Conservation (phyloP, 1,140 invertebrate genomes). For the Chironomus striatipennis region DNA sequence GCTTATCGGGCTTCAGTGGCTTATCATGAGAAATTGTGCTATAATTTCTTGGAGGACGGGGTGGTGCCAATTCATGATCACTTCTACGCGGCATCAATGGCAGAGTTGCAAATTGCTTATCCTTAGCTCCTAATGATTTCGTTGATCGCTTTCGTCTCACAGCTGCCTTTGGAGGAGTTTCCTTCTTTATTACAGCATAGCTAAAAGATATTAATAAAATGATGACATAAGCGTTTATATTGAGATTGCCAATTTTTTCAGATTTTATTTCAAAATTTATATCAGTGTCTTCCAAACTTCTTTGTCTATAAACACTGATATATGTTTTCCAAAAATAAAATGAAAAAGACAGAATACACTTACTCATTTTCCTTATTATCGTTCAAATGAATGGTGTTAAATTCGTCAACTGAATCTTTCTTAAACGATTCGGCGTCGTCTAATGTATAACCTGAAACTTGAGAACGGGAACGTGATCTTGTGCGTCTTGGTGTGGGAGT, state of each 20-base stretch:
- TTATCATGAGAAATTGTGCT: conserved; percentile 54
- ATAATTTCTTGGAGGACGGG: conserved; percentile 53
- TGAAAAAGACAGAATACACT: conserved; percentile 29
- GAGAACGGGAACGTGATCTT: conserved; percentile 37
- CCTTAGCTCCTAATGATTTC: conserved; percentile 36
- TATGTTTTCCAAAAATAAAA: too few relatives aligned
- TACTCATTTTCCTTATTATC: conserved; percentile 43
- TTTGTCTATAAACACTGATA: neutral
- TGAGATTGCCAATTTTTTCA: neutral
- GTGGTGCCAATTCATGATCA: conserved; percentile 33
- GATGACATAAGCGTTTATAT: conserved; percentile 27
- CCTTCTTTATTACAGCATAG: conserved; percentile 41
- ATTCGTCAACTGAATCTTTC: conserved; percentile 37
- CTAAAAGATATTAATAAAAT: conserved; percentile 34
- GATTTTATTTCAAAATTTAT: neutral
- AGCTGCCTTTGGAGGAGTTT: conserved; percentile 46
- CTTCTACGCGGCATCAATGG: conserved; percentile 34
- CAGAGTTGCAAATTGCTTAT: conserved; percentile 43
- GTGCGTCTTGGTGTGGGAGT: conserved; percentile 39
- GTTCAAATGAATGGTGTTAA: conserved; percentile 34
- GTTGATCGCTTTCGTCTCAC: conserved; percentile 43
- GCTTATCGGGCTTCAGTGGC: conserved; percentile 47
- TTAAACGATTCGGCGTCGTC: conserved; percentile 57
- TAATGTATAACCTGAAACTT: conserved; percentile 57
- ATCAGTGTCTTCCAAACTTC: neutral